phyloP scores from a whole-genome alignment of 1,140 invertebrate genomes.

The Aleiodes sp. region DNA sequence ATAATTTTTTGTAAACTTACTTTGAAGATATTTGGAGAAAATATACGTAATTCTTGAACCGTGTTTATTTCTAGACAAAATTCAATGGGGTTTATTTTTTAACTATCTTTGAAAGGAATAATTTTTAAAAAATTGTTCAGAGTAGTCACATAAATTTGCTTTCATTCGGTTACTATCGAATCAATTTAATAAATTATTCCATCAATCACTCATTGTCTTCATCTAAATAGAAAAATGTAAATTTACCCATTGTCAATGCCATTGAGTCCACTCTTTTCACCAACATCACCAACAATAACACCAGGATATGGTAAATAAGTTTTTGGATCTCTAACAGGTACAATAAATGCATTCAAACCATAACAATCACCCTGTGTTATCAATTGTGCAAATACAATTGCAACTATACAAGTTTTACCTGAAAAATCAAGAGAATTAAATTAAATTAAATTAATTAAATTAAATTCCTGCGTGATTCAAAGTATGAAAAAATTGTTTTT shows the following conservation, averaged over 20 bases:
- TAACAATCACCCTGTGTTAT: conserved; percentile 78
- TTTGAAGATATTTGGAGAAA: no score
- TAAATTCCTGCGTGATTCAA: background rate
- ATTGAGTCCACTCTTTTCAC: conserved; percentile 83
- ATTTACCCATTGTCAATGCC: conserved; percentile 84
- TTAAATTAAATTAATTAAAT: conserved; percentile 9
- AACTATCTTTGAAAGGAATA: no score
- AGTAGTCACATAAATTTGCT: no score
- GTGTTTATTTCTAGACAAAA: no score
- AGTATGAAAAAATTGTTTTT: background rate
- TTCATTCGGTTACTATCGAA: no score
- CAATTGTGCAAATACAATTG: conserved; percentile 91
- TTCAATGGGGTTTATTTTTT: no score
- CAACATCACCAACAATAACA: conserved; percentile 82
- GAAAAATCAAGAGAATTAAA: conserved; percentile 43
- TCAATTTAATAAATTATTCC: no score
- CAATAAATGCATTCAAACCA: conserved; percentile 83
- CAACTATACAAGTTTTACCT: conserved; percentile 88
- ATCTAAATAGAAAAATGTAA: conserved; percentile 56
- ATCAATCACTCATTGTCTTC: no score
- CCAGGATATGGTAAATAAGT: conserved; percentile 78
- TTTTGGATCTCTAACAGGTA: conserved; percentile 78
- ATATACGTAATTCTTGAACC: no score
- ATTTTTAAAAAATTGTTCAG: no score
- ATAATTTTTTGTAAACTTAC: no score